phyloP scores from a whole-genome alignment of 2,113 vertebrate genomes.

The Capreolus pygargus region DNA sequence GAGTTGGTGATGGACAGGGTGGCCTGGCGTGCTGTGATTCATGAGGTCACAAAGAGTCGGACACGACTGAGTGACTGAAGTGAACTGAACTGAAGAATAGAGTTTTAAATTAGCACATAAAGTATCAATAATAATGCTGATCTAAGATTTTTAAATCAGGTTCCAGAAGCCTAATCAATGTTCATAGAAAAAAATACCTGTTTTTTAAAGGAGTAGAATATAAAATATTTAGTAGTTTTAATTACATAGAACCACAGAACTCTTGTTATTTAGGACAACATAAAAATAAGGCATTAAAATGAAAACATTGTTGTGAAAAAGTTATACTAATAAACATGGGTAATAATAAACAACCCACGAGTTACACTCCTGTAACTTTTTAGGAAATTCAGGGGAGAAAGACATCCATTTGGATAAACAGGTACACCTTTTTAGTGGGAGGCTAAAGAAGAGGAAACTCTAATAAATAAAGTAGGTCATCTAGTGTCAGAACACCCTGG shows the following conservation, averaged over 20 bases:
- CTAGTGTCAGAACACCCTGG: not conserved
- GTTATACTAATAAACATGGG: not conserved
- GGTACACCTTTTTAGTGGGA: not conserved
- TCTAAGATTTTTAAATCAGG: constrained; percentile 7
- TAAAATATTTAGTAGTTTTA: constrained; percentile 18
- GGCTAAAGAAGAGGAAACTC: not conserved
- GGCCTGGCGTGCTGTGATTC: no score
- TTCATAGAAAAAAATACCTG: not conserved
- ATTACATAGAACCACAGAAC: not conserved
- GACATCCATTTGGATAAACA: not conserved
- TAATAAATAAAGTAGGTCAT: not conserved
- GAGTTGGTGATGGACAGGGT: no score
- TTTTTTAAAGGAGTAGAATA: not conserved
- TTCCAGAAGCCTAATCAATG: constrained; percentile 10
- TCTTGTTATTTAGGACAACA: not conserved
- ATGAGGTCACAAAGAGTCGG: no score
- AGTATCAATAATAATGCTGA: not conserved
- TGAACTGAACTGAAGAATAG: not conserved
- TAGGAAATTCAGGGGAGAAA: constrained; percentile 1
- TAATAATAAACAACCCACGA: not conserved
- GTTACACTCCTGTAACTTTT: not conserved
- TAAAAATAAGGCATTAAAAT: not conserved
- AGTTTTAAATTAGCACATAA: not conserved
- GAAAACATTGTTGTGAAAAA: not conserved
- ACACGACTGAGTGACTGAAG: no score